Evolutionary conservation across 2,113 vertebrate species (phyloP).

Genomic region (Poeciliopsis retropinna): DNA sequence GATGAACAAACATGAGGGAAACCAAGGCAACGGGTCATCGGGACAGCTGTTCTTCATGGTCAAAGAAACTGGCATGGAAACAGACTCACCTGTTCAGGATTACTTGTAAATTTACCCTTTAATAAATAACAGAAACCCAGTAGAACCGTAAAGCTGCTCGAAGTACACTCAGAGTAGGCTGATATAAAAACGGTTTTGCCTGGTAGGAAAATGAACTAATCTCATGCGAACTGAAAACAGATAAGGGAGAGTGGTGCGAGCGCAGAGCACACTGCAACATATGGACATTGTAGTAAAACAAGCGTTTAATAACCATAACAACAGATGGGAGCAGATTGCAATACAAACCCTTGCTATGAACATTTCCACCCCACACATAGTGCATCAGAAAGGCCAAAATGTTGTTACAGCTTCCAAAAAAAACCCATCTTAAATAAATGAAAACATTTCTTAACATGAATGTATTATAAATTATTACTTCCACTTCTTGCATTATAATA

Average conservation of each 20-base stretch:
- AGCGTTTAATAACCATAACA: background rate
- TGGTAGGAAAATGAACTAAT: slow-evolving; percentile 41
- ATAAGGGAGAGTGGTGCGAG: background rate
- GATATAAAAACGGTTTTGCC: slow-evolving; percentile 33
- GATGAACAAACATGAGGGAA: slow-evolving; percentile 72
- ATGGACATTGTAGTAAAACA: slow-evolving; percentile 31
- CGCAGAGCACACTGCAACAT: slow-evolving; percentile 18
- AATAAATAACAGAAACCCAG: background rate
- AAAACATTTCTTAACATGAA: background rate
- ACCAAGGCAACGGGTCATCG: slow-evolving; percentile 72
- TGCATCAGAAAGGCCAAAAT: background rate
- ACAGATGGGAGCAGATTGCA: background rate
- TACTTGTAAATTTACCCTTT: background rate
- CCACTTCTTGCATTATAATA: background rate
- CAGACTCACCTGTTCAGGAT: slow-evolving; percentile 10
- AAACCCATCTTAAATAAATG: background rate
- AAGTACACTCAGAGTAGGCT: slow-evolving; percentile 6
- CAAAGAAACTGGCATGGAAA: slow-evolving; percentile 43
- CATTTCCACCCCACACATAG: slow-evolving; percentile 24
- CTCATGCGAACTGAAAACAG: slow-evolving; percentile 54
- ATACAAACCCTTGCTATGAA: slow-evolving; percentile 7
- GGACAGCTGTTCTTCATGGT: slow-evolving; percentile 54
- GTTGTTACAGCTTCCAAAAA: background rate
- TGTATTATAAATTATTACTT: background rate
- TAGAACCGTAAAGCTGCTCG: background rate